phyloP scores from a whole-genome alignment of 2,797 vertebrate genomes.

The Hyperoplus immaculatus region DNA sequence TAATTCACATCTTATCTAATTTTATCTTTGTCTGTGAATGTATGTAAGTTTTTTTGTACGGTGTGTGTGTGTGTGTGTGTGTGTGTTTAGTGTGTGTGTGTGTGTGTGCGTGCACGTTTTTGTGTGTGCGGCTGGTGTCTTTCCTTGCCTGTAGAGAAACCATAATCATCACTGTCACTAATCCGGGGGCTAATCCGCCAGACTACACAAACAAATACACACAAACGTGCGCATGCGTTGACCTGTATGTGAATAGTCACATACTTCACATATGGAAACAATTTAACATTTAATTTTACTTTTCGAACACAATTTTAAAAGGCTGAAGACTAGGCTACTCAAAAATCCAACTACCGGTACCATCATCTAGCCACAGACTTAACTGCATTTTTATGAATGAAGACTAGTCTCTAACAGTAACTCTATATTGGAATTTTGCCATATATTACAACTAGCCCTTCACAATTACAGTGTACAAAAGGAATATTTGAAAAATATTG shows the following conservation, averaged over 20 bases:
- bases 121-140: neutral
- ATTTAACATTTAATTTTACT: neutral
- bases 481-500: neutral
- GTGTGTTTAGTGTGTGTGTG: constrained; percentile 29
- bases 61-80: neutral
- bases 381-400: neutral
- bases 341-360: neutral
- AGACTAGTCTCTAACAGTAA: neutral
- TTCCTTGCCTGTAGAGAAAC: constrained; percentile 30
- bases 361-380: neutral
- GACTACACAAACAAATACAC: constrained; percentile 38
- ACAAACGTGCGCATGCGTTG: neutral
- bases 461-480: neutral
- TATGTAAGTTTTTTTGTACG: neutral
- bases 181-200: constrained; percentile 63
- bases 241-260: constrained; percentile 4
- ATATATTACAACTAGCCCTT: neutral
- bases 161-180: constrained; percentile 73
- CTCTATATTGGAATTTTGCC: neutral
- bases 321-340: neutral
- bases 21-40: constrained; percentile 16
- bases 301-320: neutral
- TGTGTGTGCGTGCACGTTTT: constrained; percentile 40
- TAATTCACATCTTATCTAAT: constrained; percentile 13
- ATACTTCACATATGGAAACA: neutral